A percentile compares a stretch with the other conserved stretches of the same genome.
These are phyloP conservation scores for Leptocoma aspasia DNA, from an alignment of 2,113 vertebrate species.

Conservation along the genomic window DNA sequence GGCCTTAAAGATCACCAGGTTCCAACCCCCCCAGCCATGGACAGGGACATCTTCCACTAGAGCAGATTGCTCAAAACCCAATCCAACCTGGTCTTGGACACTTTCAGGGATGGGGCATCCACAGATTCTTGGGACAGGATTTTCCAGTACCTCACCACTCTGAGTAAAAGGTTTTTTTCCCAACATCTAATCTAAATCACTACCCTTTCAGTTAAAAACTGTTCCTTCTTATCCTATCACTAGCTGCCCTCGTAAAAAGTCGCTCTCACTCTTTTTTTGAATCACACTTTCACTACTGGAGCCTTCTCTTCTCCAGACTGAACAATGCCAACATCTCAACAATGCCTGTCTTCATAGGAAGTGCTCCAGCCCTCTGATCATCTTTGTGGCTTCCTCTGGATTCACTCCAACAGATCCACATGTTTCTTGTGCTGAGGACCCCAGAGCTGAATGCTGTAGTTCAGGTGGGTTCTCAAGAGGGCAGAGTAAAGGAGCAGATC, in stretches of 20 bases:
- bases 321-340: background rate
- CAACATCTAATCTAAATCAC: background rate
- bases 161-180: background rate
- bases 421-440: background rate
- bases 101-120: background rate
- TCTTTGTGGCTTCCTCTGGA: background rate
- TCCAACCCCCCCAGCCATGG: background rate
- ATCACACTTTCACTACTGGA: background rate
- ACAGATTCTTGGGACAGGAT: background rate
- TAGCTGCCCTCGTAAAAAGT: background rate
- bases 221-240: background rate
- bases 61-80: background rate
- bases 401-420: background rate
- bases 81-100: background rate
- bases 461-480: background rate
- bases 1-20: background rate
- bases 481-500: background rate
- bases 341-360: background rate
- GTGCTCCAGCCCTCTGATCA: background rate
- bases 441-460: accelerated
- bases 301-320: background rate
- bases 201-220: background rate
- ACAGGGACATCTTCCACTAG: background rate
- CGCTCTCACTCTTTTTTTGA: background rate
- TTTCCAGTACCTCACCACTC: background rate